Base-by-base conservation (phyloP, 1,140 invertebrate genomes). In the Drosophila micromelanica region DNA sequence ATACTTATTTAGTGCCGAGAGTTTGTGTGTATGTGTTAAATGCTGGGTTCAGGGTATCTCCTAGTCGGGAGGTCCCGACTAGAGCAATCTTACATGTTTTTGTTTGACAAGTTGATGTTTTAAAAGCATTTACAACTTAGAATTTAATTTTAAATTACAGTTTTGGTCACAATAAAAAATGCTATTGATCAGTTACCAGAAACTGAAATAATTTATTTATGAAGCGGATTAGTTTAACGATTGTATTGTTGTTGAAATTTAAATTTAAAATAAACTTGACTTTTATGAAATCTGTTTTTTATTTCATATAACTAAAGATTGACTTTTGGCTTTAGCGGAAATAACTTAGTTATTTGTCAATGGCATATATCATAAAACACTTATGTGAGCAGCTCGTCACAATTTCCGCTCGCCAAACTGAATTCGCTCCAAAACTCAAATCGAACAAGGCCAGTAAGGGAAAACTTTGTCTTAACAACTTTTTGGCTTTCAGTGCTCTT, bases 281-380 rank as follows among this genome's bases (percentile, higher is more conserved):
- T 84, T 79, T 12, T 62, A 76, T 73, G 54, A 65, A 78, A 55
- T 78, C 42, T 38, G 15, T 3, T 63, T 64, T 7, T 38, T 35
- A 71, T 69, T 70, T 60, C 76, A 56, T 63, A 30, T 52, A 52
- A 9, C 17, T n/a, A 56, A 30, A 23, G 42, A 15, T 17, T 57
- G 43, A 27, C 73, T 59, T 13, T 65, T 56, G 61, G 27, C 68
- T 71, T 62, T 70, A 80, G 63, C 80, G 80, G 80, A 85, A 85
- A 38, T 12, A 38, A 85, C 68, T 80, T 63, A 84, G 77, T 80
- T 85, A 80, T 84, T 80, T 73, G 70, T 76, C 63, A 61, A 62
- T 68, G 4, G n/a, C 12, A 42, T 48, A 55, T 42, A 42, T 64
- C 51, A 8, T 35, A 49, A 67, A 48, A 49, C 45, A 62, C 54